Evolutionary conservation across 1,140 invertebrate species (phyloP).

Genomic region (Coelopa frigida): DNA sequence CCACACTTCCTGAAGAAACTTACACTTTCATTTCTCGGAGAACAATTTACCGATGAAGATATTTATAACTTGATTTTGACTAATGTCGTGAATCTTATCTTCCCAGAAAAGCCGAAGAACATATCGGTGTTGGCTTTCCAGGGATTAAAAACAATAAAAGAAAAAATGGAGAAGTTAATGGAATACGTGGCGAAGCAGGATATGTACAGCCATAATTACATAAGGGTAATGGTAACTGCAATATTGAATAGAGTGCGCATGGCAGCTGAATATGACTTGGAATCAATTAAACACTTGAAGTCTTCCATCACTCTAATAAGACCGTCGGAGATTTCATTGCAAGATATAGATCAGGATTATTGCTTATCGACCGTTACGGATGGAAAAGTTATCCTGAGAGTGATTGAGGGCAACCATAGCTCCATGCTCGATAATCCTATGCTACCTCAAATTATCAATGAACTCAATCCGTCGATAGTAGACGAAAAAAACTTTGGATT

Average conservation of each 20-base stretch:
- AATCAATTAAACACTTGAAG: slow-evolving; percentile 40
- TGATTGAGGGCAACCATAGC: slow-evolving; percentile 63
- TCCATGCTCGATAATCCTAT: slow-evolving; percentile 60
- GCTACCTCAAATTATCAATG: slow-evolving; percentile 55
- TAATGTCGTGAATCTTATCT: slow-evolving; percentile 48
- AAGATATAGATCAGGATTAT: slow-evolving; percentile 55
- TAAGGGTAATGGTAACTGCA: slow-evolving; percentile 43
- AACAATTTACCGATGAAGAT: slow-evolving; percentile 44
- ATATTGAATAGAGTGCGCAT: slow-evolving; percentile 54
- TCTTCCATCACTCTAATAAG: slow-evolving; percentile 57
- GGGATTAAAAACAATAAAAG: slow-evolving; percentile 23
- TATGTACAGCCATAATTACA: slow-evolving; percentile 48
- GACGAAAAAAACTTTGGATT: slow-evolving; percentile 39
- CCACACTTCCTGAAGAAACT: slow-evolving; percentile 51
- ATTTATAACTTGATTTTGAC: slow-evolving; percentile 52
- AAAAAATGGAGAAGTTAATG: slow-evolving; percentile 32
- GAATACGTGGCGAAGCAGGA: slow-evolving; percentile 34
- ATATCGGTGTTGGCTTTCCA: slow-evolving; percentile 42
- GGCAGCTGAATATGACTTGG: slow-evolving; percentile 48
- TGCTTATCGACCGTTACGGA: slow-evolving; percentile 51
- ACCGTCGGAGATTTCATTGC: slow-evolving; percentile 49
- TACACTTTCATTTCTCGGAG: slow-evolving; percentile 34
- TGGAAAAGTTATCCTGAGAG: slow-evolving; percentile 48
- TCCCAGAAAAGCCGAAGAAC: slow-evolving; percentile 51
- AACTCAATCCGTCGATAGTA: slow-evolving; percentile 30